Percentiles rank a stretch among this genome's conserved stretches.
Evolutionary conservation across 2,888 invertebrate species (phyloP).

Genomic region (Melangyna quadrimaculata): DNA sequence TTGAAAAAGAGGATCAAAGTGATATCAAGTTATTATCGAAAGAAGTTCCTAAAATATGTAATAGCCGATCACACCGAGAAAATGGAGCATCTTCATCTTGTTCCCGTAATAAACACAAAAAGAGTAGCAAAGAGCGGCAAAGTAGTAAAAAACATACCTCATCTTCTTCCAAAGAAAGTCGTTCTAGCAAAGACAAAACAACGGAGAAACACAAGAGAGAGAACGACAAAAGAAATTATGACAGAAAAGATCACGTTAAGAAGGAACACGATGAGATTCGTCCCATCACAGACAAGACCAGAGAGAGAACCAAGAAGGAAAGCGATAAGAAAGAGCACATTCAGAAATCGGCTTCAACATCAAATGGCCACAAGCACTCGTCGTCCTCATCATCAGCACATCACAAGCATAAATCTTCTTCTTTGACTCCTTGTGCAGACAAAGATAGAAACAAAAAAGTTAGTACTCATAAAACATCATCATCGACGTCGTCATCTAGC

Average conservation of each 20-base stretch:
- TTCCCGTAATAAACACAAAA: constrained; percentile 56
- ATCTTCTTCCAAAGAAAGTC: constrained; percentile 27
- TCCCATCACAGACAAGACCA: constrained; percentile 21
- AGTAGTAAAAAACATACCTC: constrained; percentile 7
- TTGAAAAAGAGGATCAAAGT: constrained; percentile 10
- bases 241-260: constrained; percentile 18
- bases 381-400: constrained; percentile 58
- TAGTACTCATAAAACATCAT: constrained; percentile 67
- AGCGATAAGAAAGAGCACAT: constrained; percentile 25
- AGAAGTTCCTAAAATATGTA: constrained; percentile 5
- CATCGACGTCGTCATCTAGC: constrained; percentile 5
- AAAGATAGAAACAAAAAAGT: constrained; percentile 54
- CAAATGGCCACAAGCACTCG: constrained; percentile 31
- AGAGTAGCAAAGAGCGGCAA: constrained; percentile 47
- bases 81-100: constrained; percentile 34
- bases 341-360: constrained; percentile 40
- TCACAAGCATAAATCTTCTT: constrained; percentile 68
- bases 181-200: constrained; percentile 42
- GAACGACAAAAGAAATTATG: not conserved
- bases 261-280: constrained; percentile 24
- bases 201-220: constrained; percentile 26
- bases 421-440: not conserved
- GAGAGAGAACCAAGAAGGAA: not conserved
- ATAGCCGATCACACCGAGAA: constrained; percentile 30
- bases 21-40: not conserved